phyloP scores from a whole-genome alignment of 1,140 invertebrate genomes.

The Globodera rostochiensis region DNA sequence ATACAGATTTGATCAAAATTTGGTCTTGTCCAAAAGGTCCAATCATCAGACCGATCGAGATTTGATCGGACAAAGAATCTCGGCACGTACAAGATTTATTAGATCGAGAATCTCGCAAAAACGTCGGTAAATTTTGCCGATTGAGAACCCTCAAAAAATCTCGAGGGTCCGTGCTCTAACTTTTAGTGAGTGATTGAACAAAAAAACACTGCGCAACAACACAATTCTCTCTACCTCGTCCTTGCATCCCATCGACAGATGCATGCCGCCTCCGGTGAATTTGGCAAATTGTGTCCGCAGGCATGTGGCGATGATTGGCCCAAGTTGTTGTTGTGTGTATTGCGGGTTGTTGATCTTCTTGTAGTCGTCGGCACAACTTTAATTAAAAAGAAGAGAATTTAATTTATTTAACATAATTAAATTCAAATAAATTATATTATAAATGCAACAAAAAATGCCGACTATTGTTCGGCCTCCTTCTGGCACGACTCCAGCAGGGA shows the following conservation, averaged over 20 bases:
- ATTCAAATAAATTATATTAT: not conserved
- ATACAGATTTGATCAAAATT: too few relatives aligned
- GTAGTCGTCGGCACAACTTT: conserved; percentile 58
- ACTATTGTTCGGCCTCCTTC: conserved; percentile 59
- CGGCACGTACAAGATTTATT: too few relatives aligned
- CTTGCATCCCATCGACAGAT: conserved; percentile 51
- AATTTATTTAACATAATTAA: too few relatives aligned
- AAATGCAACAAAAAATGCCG: conserved; percentile 21
- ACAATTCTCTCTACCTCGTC: conserved; percentile 48
- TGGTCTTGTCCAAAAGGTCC: too few relatives aligned
- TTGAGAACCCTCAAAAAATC: too few relatives aligned
- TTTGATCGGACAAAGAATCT: too few relatives aligned
- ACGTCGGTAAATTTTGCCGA: too few relatives aligned
- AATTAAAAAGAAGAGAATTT: conserved; percentile 9
- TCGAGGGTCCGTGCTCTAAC: too few relatives aligned
- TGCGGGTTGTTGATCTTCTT: conserved; percentile 50
- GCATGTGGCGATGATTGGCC: conserved; percentile 54
- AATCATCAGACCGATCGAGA: too few relatives aligned
- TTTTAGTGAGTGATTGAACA: not conserved
- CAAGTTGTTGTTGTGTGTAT: conserved; percentile 51
- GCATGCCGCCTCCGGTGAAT: conserved; percentile 41
- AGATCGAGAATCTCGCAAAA: too few relatives aligned
- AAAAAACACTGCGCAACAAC: not conserved
- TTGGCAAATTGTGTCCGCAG: conserved; percentile 58
- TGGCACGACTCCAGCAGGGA: conserved; percentile 56